phyloP scores from a whole-genome alignment of 2,888 invertebrate species.

The Sphaerophoria taeniata region DNA sequence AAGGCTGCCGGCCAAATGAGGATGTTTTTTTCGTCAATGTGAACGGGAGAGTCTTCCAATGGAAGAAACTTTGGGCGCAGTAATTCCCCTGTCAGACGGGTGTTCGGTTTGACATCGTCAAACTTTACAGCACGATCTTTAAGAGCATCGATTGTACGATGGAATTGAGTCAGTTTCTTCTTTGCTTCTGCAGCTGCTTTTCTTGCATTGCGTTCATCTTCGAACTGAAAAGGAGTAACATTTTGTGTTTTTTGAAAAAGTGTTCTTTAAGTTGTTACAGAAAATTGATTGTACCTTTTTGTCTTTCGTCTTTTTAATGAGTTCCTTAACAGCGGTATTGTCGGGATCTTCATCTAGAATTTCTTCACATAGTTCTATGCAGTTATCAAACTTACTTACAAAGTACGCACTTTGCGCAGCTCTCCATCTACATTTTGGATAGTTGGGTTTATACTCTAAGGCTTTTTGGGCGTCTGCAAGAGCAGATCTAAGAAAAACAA shows the following conservation, averaged over 20 bases:
- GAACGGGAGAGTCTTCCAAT: constrained; percentile 86
- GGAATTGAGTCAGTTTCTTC: constrained; percentile 82
- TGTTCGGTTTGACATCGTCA: constrained; percentile 84
- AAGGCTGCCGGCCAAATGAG: constrained; percentile 95
- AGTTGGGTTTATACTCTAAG: constrained; percentile 88
- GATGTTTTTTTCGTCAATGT: constrained; percentile 84
- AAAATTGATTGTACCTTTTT: constrained; percentile 77
- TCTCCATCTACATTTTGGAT: constrained; percentile 89
- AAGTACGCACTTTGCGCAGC: constrained; percentile 90
- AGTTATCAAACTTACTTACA: constrained; percentile 87
- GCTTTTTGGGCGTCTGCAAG: constrained; percentile 92
- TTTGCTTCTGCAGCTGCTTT: constrained; percentile 83
- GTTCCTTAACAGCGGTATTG: constrained; percentile 84
- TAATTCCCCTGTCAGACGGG: constrained; percentile 82
- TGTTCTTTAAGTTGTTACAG: too few relatives aligned
- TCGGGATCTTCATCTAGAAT: constrained; percentile 85
- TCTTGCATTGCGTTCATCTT: constrained; percentile 79
- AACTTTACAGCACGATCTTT: constrained; percentile 84
- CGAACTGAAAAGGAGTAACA: constrained; percentile 72
- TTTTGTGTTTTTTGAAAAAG: background rate
- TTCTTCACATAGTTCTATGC: constrained; percentile 88
- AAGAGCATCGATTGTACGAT: constrained; percentile 83
- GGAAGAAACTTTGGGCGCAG: constrained; percentile 87
- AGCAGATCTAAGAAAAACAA: constrained; percentile 84
- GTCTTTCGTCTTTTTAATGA: constrained; percentile 84